Conservation (phyloP, 1,140 invertebrate genomes). For the Magallana angulata region DNA sequence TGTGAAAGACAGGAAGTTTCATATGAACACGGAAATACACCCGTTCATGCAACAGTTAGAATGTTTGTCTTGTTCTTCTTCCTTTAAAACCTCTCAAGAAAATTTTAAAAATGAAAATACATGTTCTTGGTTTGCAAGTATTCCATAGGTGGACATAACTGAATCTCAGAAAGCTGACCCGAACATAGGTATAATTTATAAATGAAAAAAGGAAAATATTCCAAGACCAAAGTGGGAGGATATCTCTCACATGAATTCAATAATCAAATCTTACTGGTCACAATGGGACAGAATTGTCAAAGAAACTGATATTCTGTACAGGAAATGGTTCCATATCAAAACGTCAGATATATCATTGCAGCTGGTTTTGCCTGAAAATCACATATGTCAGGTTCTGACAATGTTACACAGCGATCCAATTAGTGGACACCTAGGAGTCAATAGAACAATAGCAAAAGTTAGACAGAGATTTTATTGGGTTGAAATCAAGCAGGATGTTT, state of each 20-base stretch:
- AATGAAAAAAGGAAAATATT: no score
- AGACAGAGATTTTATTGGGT: conserved; percentile 35
- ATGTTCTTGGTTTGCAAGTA: no score
- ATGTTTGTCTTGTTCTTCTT: not conserved
- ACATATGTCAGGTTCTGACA: not conserved
- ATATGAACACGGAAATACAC: no score
- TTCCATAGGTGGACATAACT: no score
- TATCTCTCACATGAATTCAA: not conserved
- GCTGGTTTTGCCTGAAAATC: not conserved
- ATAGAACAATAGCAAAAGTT: conserved; percentile 24
- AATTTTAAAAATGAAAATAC: no score
- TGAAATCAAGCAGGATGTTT: not conserved
- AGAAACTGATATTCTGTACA: conserved; percentile 5
- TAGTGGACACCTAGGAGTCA: not conserved
- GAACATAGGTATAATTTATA: no score
- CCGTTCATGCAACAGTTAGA: no score
- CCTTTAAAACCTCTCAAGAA: no score
- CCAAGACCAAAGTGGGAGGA: not conserved
- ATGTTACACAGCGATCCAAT: not conserved
- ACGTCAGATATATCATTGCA: not conserved
- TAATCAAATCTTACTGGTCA: conserved; percentile 31
- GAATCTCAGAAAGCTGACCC: no score
- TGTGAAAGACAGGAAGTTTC: no score
- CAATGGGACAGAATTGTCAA: conserved; percentile 16
- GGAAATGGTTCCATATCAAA: not conserved